Base-by-base conservation (phyloP, 2,797 vertebrate genomes). In the Coreius guichenoti region DNA sequence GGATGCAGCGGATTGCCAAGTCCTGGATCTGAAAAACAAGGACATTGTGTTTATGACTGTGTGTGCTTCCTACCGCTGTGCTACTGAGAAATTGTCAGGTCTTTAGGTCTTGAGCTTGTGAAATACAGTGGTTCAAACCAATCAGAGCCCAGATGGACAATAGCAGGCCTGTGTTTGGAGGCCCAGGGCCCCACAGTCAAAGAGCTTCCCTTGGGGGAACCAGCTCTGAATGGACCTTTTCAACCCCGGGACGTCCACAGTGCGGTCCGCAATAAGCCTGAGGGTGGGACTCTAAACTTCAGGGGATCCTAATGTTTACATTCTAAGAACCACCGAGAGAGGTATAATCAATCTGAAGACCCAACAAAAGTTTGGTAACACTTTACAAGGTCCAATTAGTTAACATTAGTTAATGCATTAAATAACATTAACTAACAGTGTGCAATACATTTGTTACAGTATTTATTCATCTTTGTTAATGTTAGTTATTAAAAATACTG, bases 1-100 rank as follows among this genome's bases (percentile, higher is more conserved):
- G 97, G 76, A 97, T 95, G 33, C 98, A 99, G 49, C 96, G 96
- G 87, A 99, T 98, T 29, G 98, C 98, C 87, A 99, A 92, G 93
- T 98, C 96, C 91, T 99, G 98, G 91, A 99, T 96, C 98, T 98
- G 87, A 13, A 87, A 88, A 14, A 49, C 36, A 86, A 23, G n/a
- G 16, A 63, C 17, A 79, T 63, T 67, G 54, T 82, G 47, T 78
- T 14, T 86, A 16, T 49, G 23, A 45, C 7, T 39, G 23, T 21
- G 47, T 47, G 36, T 82, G 45, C 7, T 45, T 85, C n/a, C 31
- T 39, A 21, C 49, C 1, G 29, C 29, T 72, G 67, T 80, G 79
- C 45, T 67, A 14, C 47, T 56, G 75, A 73, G 56, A 80, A 78
- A 56, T 6, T n/a, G n/a, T 58, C 39, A 78, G 56, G 67, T 58